phyloP scores from a whole-genome alignment of 2,113 vertebrate species.

The Epinephelus moara region DNA sequence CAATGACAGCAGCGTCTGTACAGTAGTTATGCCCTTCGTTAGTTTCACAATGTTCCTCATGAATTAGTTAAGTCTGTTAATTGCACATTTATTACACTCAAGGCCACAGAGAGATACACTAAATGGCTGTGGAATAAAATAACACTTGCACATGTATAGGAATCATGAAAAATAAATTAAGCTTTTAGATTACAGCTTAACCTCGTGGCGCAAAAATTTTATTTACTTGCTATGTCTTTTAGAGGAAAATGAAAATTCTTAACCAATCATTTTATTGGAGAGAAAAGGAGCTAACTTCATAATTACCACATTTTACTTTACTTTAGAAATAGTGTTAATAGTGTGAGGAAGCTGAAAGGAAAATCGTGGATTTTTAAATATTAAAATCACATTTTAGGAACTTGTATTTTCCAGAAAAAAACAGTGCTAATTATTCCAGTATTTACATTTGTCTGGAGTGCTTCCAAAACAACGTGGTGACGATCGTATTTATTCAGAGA shows the following conservation, averaged over 20 bases:
- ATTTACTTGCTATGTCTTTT: slow-evolving; percentile 38
- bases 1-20: slow-evolving; percentile 74
- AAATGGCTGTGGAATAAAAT: slow-evolving; percentile 65
- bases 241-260: slow-evolving; percentile 9
- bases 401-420: slow-evolving; percentile 21
- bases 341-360: neutral
- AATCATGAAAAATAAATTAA: slow-evolving; percentile 64
- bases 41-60: slow-evolving; percentile 81
- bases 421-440: slow-evolving; percentile 29
- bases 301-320: slow-evolving; percentile 14
- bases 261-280: neutral
- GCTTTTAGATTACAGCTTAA: slow-evolving; percentile 56
- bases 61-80: slow-evolving; percentile 85
- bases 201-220: slow-evolving; percentile 29
- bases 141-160: slow-evolving; percentile 47
- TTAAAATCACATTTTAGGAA: slow-evolving; percentile 5
- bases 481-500: slow-evolving; percentile 60
- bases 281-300: neutral
- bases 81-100: slow-evolving; percentile 82
- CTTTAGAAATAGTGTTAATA: neutral
- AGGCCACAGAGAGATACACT: slow-evolving; percentile 74
- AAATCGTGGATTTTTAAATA: neutral
- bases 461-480: slow-evolving; percentile 42
- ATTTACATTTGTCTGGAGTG: slow-evolving; percentile 45
- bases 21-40: slow-evolving; percentile 83